Conservation (phyloP, 2,797 vertebrate species). For the Rachycentron canadum region DNA sequence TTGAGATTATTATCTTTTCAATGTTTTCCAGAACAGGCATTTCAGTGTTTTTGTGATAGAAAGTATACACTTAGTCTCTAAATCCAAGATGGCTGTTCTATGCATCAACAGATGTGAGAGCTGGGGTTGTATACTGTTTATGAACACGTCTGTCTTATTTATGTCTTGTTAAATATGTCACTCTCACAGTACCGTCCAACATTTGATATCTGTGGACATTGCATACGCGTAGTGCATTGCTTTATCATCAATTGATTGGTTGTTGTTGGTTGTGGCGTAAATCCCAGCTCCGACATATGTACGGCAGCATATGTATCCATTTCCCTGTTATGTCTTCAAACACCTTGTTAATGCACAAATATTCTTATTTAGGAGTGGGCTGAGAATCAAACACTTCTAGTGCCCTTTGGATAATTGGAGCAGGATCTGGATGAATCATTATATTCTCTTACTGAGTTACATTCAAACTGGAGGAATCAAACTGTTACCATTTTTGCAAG, state of each 20-base stretch:
- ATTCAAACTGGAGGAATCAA: conserved; percentile 44
- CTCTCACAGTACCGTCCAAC: too few species aligned
- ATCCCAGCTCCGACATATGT: too few species aligned
- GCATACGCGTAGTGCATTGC: too few species aligned
- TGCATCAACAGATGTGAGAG: too few species aligned
- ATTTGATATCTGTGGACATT: too few species aligned
- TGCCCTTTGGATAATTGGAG: conserved; percentile 73
- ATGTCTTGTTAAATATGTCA: too few species aligned
- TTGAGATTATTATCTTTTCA: conserved; percentile 15
- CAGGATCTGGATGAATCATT: conserved; percentile 64
- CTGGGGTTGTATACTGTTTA: too few species aligned
- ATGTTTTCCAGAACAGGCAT: conserved; percentile 1
- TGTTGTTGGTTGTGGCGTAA: too few species aligned
- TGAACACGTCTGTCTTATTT: too few species aligned
- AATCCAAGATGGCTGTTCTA: too few species aligned
- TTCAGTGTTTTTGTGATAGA: conserved; percentile 24
- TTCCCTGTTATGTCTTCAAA: conserved; percentile 52
- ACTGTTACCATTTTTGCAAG: conserved; percentile 8
- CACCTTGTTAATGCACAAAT: conserved; percentile 34
- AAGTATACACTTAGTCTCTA: conserved; percentile 8
- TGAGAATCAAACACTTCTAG: conserved; percentile 51
- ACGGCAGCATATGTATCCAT: conserved; percentile 10
- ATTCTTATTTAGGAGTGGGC: conserved; percentile 52
- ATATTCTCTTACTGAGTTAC: conserved; percentile 49
- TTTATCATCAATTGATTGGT: too few species aligned